Conservation (phyloP, 2,888 invertebrate genomes). For the Reticulitermes lucifugus region DNA sequence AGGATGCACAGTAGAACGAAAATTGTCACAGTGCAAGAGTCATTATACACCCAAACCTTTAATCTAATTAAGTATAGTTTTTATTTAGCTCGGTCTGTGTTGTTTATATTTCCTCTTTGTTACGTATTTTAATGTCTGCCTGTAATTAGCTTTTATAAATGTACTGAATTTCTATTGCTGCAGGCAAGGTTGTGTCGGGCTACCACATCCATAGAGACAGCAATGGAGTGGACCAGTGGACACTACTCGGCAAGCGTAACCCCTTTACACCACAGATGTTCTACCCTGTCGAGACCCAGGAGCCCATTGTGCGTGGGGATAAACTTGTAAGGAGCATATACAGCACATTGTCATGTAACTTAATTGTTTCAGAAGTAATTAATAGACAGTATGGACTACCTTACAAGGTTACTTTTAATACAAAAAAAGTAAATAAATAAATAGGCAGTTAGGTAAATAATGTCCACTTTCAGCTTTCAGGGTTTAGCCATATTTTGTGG, state of each 20-base stretch:
- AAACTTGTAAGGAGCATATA: conserved; percentile 66
- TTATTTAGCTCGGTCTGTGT: background rate
- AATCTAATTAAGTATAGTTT: background rate
- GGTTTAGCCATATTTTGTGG: too few species aligned
- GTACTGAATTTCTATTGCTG: background rate
- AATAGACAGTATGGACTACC: too few species aligned
- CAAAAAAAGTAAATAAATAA: too few species aligned
- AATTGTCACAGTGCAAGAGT: too few species aligned
- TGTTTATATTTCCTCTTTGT: background rate
- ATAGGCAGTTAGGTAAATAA: too few species aligned
- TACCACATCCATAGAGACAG: conserved; percentile 75
- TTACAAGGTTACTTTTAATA: too few species aligned
- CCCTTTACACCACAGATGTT: conserved; percentile 96
- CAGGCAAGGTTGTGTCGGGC: conserved; percentile 85
- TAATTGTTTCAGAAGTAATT: too few species aligned
- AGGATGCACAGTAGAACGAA: too few species aligned
- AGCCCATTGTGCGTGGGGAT: conserved; percentile 77
- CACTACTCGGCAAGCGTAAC: conserved; percentile 84
- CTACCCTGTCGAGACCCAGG: conserved; percentile 78
- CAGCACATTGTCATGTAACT: too few species aligned
- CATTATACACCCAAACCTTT: too few species aligned
- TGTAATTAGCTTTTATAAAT: too few species aligned
- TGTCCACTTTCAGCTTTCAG: too few species aligned
- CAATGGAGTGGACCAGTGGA: conserved; percentile 77
- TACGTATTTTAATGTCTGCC: background rate